A percentile compares a stretch with the other conserved stretches of the same genome.
Evolutionary conservation across 2,113 vertebrate species (phyloP).

Genomic region (Spea bombifrons): DNA sequence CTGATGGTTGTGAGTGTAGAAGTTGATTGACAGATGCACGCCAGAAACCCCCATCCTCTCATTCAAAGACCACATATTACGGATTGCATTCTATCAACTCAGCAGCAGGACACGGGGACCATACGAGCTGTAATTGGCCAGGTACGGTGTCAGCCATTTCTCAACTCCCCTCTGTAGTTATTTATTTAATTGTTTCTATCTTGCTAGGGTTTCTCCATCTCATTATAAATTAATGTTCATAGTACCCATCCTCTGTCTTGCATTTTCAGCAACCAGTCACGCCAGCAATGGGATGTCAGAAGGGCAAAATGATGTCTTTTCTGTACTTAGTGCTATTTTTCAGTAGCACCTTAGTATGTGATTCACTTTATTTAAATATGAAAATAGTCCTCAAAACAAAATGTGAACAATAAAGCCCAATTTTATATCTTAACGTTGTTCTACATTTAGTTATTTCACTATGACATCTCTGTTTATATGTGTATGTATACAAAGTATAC

Average conservation of each 20-base stretch:
- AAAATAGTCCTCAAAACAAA: too few species aligned
- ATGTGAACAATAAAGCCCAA: too few species aligned
- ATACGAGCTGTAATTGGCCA: slow-evolving; percentile 85
- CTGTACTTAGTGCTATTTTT: too few species aligned
- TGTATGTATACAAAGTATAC: too few species aligned
- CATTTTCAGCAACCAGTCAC: slow-evolving; percentile 67
- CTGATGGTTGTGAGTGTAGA: slow-evolving; percentile 80
- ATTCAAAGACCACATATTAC: slow-evolving; percentile 83
- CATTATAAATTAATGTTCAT: slow-evolving; percentile 82
- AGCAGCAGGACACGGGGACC: slow-evolving; percentile 76
- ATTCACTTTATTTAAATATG: too few species aligned
- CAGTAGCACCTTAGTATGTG: too few species aligned
- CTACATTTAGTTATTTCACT: too few species aligned
- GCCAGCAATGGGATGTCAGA: slow-evolving; percentile 61
- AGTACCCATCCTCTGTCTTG: slow-evolving; percentile 65
- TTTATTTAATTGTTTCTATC: slow-evolving; percentile 56
- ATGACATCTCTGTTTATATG: too few species aligned
- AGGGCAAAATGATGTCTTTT: slow-evolving; percentile 13
- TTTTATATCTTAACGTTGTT: too few species aligned
- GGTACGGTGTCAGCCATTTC: slow-evolving; percentile 86
- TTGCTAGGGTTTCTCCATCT: slow-evolving; percentile 72
- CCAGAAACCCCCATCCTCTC: slow-evolving; percentile 77
- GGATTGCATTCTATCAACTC: slow-evolving; percentile 79
- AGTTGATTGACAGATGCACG: slow-evolving; percentile 84
- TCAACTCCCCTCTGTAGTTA: slow-evolving; percentile 67